A percentile compares a stretch with the other conserved stretches of the same genome.
Conservation (phyloP, 2,797 vertebrate genomes). For the Babyrousa celebensis region DNA sequence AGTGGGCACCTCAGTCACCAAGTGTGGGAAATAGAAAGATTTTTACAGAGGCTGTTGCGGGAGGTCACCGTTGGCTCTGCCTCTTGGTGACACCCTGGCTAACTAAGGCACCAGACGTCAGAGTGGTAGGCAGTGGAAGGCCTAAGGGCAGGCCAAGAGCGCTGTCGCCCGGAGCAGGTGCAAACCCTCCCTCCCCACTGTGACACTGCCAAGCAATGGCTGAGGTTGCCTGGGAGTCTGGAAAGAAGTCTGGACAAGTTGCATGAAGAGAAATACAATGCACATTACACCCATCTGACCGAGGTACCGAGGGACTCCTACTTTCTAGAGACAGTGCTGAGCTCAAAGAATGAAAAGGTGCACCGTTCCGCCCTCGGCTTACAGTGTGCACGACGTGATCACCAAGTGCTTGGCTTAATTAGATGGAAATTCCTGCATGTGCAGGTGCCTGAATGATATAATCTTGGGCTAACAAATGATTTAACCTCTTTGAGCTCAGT, state of each 20-base stretch:
- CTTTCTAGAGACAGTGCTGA: conserved; percentile 2
- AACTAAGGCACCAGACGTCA: conserved; percentile 19
- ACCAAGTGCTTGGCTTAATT: neutral
- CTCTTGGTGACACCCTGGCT: conserved; percentile 46
- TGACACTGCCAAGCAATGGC: neutral
- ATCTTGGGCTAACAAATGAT: conserved; percentile 48
- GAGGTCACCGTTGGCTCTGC: neutral
- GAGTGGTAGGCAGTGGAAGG: neutral
- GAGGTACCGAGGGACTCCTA: neutral
- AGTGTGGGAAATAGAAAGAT: neutral
- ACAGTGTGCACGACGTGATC: neutral
- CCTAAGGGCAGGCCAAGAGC: neutral
- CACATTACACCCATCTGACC: neutral
- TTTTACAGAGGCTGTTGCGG: neutral
- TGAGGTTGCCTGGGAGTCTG: neutral
- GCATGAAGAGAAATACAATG: neutral
- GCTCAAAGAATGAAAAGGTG: neutral
- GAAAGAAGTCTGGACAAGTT: conserved; percentile 2
- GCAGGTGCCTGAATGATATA: neutral
- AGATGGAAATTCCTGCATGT: conserved; percentile 22
- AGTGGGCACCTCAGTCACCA: neutral
- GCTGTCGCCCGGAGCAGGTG: neutral
- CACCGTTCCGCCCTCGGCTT: neutral
- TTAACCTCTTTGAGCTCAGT: neutral
- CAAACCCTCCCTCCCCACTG: neutral